These are phyloP conservation scores for Emydoidea blandingii DNA, from an alignment of 2,797 vertebrate species.

Conservation along the genomic window DNA sequence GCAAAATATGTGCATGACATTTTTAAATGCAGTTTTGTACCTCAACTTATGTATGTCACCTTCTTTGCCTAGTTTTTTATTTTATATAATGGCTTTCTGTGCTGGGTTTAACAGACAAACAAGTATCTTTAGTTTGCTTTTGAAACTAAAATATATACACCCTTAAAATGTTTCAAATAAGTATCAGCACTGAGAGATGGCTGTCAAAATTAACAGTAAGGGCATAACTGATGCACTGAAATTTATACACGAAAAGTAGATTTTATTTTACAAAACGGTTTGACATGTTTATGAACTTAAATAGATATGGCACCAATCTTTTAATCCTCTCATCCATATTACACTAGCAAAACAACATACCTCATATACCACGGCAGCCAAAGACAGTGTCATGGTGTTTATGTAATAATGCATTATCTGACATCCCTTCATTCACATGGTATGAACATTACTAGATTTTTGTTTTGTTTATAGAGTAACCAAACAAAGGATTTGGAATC, in stretches of 20 bases:
- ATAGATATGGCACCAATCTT: slow-evolving; percentile 32
- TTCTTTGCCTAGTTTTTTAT: not conserved
- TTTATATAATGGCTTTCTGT: slow-evolving; percentile 55
- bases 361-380: not conserved
- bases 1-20: slow-evolving; percentile 58
- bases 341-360: not conserved
- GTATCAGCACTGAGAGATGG: slow-evolving; percentile 17
- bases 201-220: slow-evolving; percentile 54
- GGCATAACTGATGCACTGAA: slow-evolving; percentile 42
- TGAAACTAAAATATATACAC: slow-evolving; percentile 38
- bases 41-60: slow-evolving; percentile 47
- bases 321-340: slow-evolving; percentile 32
- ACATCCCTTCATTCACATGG: not conserved
- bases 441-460: not conserved
- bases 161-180: slow-evolving; percentile 46
- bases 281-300: slow-evolving; percentile 7
- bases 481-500: slow-evolving; percentile 76
- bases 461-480: slow-evolving; percentile 75
- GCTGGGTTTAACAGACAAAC: slow-evolving; percentile 5
- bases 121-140: slow-evolving; percentile 27
- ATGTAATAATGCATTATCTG: not conserved
- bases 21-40: slow-evolving; percentile 66
- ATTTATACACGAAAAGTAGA: not conserved
- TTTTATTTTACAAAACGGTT: slow-evolving; percentile 28
- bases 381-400: not conserved